Conservation (phyloP, 1,140 invertebrate genomes). For the Ceratina australensis region DNA sequence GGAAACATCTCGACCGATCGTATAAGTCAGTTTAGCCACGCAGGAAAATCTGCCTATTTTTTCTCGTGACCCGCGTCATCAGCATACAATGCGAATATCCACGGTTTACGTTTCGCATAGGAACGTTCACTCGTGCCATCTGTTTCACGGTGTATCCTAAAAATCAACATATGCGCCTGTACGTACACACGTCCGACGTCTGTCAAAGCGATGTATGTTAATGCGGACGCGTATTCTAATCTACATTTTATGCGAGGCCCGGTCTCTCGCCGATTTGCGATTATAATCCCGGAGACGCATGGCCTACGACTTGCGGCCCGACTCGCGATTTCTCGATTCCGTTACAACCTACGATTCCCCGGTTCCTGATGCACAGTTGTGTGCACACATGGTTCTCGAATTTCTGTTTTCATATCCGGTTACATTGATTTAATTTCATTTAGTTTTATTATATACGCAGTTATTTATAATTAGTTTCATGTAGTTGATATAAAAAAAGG, state of each 20-base stretch:
- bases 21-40: too few relatives aligned
- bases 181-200: slow-evolving; percentile 11
- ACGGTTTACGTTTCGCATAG: slow-evolving; percentile 23
- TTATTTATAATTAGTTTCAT: too few relatives aligned
- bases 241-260: slow-evolving; percentile 60
- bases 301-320: slow-evolving; percentile 29
- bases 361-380: too few relatives aligned
- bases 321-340: slow-evolving; percentile 12
- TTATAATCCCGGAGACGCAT: slow-evolving; percentile 56
- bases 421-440: too few relatives aligned
- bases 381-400: too few relatives aligned
- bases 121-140: not conserved
- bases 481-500: too few relatives aligned
- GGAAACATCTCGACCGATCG: not conserved
- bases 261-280: slow-evolving; percentile 51
- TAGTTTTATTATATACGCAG: too few relatives aligned
- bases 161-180: slow-evolving; percentile 1
- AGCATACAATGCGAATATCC: slow-evolving; percentile 43
- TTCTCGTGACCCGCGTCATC: not conserved
- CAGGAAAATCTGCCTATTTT: slow-evolving; percentile 1
- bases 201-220: slow-evolving; percentile 57
- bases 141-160: slow-evolving; percentile 10
- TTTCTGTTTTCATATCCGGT: too few relatives aligned
- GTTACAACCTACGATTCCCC: not conserved
- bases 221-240: slow-evolving; percentile 56